phyloP scores from a whole-genome alignment of 2,888 invertebrate species.

The Rhimphoctona megacephalus region DNA sequence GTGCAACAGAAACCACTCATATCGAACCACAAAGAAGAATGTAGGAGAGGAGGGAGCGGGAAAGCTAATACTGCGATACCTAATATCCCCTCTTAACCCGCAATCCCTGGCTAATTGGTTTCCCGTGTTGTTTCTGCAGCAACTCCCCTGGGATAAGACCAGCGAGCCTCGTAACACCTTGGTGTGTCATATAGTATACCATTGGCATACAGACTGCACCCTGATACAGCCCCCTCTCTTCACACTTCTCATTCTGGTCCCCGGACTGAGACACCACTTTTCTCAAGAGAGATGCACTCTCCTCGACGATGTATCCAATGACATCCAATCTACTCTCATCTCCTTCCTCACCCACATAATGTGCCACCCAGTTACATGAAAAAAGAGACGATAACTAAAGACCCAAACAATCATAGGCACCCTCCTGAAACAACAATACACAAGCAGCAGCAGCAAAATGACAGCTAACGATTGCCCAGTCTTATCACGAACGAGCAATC shows the following conservation, averaged over 20 bases:
- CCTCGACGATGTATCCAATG: slow-evolving; percentile 65
- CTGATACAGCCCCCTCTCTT: slow-evolving; percentile 49
- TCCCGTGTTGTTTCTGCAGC: slow-evolving; percentile 81
- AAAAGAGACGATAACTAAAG: slow-evolving; percentile 41
- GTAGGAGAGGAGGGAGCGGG: not conserved
- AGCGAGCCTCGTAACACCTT: slow-evolving; percentile 65
- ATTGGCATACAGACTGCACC: slow-evolving; percentile 52
- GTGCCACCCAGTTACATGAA: slow-evolving; percentile 4
- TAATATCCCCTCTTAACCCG: slow-evolving; percentile 71
- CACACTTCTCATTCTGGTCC: not conserved
- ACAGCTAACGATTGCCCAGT: slow-evolving; percentile 81
- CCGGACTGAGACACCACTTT: slow-evolving; percentile 32
- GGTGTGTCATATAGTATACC: slow-evolving; percentile 38
- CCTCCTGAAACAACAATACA: slow-evolving; percentile 53
- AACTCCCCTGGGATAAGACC: slow-evolving; percentile 82
- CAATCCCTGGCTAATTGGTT: slow-evolving; percentile 82
- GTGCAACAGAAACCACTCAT: not conserved
- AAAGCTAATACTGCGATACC: not conserved
- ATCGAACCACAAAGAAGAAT: slow-evolving; percentile 1
- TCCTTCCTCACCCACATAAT: slow-evolving; percentile 34
- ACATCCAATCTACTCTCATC: slow-evolving; percentile 60
- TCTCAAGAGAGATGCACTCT: slow-evolving; percentile 55
- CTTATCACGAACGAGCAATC: slow-evolving; percentile 78
- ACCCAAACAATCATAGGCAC: slow-evolving; percentile 31
- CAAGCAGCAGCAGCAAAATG: slow-evolving; percentile 70